Evolutionary conservation across 2,797 vertebrate species (phyloP).

Genomic region (Parauchenoglanis ngamensis): DNA sequence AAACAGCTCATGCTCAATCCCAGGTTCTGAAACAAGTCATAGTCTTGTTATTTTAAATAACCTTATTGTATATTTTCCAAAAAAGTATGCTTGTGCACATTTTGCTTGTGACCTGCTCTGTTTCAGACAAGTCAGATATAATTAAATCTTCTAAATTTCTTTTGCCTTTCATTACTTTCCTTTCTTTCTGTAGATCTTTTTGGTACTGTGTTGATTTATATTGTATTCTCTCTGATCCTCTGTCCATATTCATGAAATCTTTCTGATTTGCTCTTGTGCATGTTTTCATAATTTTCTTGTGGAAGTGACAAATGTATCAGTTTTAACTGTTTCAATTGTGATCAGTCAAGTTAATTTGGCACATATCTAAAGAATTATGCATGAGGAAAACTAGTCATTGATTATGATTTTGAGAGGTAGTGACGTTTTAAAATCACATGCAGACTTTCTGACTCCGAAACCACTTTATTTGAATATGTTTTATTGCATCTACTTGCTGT

Average conservation of each 20-base stretch:
- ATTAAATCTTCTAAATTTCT: not conserved
- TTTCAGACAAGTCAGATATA: not conserved
- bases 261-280: not conserved
- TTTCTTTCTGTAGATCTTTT: not conserved
- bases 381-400: not conserved
- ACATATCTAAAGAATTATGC: not conserved
- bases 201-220: not conserved
- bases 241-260: not conserved
- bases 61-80: not conserved
- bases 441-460: not conserved
- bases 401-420: not conserved
- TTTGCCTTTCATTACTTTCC: too few species aligned
- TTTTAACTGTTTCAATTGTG: not conserved
- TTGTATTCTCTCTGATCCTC: not conserved
- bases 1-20: not conserved
- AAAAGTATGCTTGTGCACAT: not conserved
- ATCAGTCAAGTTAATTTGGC: not conserved
- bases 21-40: not conserved
- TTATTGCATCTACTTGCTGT: not conserved
- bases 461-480: not conserved
- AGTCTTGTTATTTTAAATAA: not conserved
- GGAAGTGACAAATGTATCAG: not conserved
- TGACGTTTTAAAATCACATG: not conserved
- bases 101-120: not conserved
- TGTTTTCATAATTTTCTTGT: not conserved